Evolutionary conservation across 2,113 vertebrate species (phyloP), one percentile per base, ranked within the genome.

Genomic region (Haemorhous mexicanus): DNA sequence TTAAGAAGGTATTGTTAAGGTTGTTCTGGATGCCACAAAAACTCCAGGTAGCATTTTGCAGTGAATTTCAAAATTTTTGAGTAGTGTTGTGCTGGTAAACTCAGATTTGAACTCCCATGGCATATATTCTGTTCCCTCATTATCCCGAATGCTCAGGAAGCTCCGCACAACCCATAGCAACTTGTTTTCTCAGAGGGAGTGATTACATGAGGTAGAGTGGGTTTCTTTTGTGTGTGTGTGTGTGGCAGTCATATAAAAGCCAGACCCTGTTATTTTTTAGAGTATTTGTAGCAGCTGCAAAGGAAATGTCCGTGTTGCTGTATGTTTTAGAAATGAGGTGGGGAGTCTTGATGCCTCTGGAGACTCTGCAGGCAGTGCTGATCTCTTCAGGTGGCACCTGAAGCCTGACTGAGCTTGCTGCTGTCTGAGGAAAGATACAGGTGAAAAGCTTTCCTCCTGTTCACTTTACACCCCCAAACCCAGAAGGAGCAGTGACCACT

Each of bases 141-240:
- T 96, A 95, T 94, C 78, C 87, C 1, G 69, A n/a, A 84, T 80
- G 87, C 68, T 95, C 72, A 19, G 84, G 84, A 95, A 78, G 81
- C 87, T 95, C 81, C 9, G 16, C 50, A 39, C 81, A 94, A 84
- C 77, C 91, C 87, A 30, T 58, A 79, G 93, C 4, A 33, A 67
- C 92, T 95, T 80, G 82, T 95, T 95, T 94, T 97, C 95, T 97
- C 96, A 95, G 94, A 96, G 95, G 94, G 95, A 95, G 94, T 95
- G 94, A 95, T 96, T 97, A 95, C 93, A n/a, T 80, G 93, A 76
- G 30, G 49, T 64, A 46, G 63, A 87, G 90, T n/a, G 64, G 32
- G 68, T 88, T 94, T 80, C 80, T 92, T 89, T 84, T 63, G 79
- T 90, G 22, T 68, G 46, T 16, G 6, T 52, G 8, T 44, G 20